A percentile compares a stretch with the other conserved stretches of the same genome.
Evolutionary conservation across 2,888 invertebrate species (phyloP).

Genomic region (Cybosia mesomella): DNA sequence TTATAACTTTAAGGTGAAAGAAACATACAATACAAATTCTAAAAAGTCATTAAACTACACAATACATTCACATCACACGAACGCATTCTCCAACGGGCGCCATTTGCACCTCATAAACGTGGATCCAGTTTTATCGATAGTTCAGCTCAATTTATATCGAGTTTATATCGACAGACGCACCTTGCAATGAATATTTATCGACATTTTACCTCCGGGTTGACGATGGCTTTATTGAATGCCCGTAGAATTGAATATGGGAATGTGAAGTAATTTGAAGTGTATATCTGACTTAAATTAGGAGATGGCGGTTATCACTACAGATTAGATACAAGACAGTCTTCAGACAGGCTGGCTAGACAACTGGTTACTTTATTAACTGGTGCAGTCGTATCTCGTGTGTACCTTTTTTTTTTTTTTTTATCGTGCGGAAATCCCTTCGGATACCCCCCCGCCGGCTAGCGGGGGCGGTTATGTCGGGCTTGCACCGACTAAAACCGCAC

Average conservation of each 20-base stretch:
- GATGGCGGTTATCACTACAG: not conserved
- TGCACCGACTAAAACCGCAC: no score
- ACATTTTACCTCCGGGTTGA: constrained; percentile 29
- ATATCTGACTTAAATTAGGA: not conserved
- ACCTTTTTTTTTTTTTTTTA: no score
- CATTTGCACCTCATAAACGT: constrained; percentile 56
- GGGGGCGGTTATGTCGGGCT: no score
- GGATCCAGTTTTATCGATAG: constrained; percentile 58
- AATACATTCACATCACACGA: constrained; percentile 16
- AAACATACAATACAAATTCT: constrained; percentile 11
- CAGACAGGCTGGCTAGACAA: no score
- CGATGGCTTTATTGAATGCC: constrained; percentile 26
- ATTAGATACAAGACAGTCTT: no score
- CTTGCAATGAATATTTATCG: constrained; percentile 46
- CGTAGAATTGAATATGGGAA: constrained; percentile 19
- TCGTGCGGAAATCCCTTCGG: no score
- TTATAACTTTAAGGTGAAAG: not conserved
- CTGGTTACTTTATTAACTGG: no score
- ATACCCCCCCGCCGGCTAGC: no score
- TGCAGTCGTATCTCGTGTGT: no score
- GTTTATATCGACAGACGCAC: constrained; percentile 36
- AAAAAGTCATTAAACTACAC: constrained; percentile 5
- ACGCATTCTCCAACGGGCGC: constrained; percentile 38
- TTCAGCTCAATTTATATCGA: constrained; percentile 36
- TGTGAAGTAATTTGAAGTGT: constrained; percentile 11